These are phyloP conservation scores for Butorides virescens DNA, from an alignment of 2,113 vertebrate species.

Conservation along the genomic window DNA sequence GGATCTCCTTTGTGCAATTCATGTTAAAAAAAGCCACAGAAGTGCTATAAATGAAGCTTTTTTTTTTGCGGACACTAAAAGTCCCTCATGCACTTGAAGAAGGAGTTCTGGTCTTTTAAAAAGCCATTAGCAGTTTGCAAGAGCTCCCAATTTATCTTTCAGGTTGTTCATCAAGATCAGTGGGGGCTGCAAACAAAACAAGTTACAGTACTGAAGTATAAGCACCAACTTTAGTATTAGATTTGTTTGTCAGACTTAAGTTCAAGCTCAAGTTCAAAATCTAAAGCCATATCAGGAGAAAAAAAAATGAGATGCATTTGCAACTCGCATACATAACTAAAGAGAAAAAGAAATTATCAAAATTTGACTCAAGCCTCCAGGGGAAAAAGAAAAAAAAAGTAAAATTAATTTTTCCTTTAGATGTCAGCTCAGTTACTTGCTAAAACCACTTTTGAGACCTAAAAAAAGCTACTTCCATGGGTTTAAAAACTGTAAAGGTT, in stretches of 20 bases:
- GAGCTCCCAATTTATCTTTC: neutral
- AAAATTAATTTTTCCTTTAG: neutral
- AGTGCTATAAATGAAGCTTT: neutral
- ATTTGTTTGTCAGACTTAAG: too few species aligned
- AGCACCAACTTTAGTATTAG: neutral
- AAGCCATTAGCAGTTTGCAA: neutral
- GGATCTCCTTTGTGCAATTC: neutral
- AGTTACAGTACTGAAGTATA: neutral
- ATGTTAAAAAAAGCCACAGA: neutral
- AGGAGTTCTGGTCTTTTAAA: neutral
- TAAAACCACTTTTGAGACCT: neutral
- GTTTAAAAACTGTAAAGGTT: neutral
- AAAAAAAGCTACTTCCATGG: neutral
- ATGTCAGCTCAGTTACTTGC: neutral
- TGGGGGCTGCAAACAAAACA: neutral
- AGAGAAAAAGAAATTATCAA: neutral
- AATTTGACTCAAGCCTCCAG: neutral
- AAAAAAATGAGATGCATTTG: neutral
- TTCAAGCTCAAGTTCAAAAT: neutral
- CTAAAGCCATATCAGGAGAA: neutral
- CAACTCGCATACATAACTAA: neutral
- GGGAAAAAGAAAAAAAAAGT: too few species aligned
- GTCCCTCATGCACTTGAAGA: neutral
- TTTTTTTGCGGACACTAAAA: neutral
- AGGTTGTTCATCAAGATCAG: neutral